Percentiles rank a stretch among this genome's conserved stretches.
Conservation (phyloP, 2,113 vertebrate species). For the Eupsittula cactorum region DNA sequence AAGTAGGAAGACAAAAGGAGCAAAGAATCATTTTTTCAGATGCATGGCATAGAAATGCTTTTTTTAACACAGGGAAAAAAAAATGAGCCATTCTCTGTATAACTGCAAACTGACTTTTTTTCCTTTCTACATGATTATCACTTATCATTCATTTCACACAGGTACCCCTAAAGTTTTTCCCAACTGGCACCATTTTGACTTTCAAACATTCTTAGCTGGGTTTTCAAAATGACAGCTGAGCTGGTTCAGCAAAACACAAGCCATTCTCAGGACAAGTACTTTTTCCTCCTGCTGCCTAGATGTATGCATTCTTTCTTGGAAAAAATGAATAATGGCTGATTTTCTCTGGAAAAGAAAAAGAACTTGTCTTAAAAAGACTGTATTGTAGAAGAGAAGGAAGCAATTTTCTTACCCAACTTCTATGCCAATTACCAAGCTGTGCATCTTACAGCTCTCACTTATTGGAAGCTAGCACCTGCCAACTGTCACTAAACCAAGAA, state of each 20-base stretch:
- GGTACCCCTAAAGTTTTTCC: not conserved
- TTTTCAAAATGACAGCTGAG: not conserved
- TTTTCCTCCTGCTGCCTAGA: not conserved
- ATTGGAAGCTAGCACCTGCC: slow-evolving; percentile 43
- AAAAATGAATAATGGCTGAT: not conserved
- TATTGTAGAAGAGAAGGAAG: not conserved
- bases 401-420: slow-evolving; percentile 41
- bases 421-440: slow-evolving; percentile 55
- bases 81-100: not conserved
- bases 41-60: not conserved
- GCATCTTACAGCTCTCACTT: slow-evolving; percentile 16
- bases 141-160: not conserved
- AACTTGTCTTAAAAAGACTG: slow-evolving; percentile 16
- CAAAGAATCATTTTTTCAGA: not conserved
- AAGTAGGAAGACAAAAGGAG: not conserved
- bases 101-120: not conserved
- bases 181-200: not conserved
- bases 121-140: not conserved
- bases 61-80: not conserved
- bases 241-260: not conserved
- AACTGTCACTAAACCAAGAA: slow-evolving; percentile 23
- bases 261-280: not conserved
- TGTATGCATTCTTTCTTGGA: not conserved
- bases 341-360: slow-evolving; percentile 7
- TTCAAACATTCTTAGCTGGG: not conserved